Evolutionary conservation across 30 jellyfish, hydroid and myxozoan species (phyloP), one percentile per base, ranked within the genome.

Genomic region (Chrysaora quinquecirrha): DNA sequence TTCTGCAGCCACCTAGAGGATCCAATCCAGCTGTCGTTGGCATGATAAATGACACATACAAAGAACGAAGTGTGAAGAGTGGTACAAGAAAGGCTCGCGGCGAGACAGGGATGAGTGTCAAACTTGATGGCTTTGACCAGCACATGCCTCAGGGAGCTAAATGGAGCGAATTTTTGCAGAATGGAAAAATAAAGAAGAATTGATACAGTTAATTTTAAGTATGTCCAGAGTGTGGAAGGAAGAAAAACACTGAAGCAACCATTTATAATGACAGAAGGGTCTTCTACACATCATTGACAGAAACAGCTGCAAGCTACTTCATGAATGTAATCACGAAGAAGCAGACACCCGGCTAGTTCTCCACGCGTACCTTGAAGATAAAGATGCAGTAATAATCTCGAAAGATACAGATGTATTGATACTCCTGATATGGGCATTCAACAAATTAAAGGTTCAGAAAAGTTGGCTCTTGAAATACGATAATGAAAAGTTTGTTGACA

Each of bases 381-480:
- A 63, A 11, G 80, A 78, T 58, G 78, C 34, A 0, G 88, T 78
- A 29, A 48, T 78, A 9, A 71, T 78, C 48, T 58, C 89, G 20
- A 78, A 78, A 48, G 89, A 63, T 50, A 78, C 89, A 28, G 89
- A 78, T 43, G 89, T 78, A 0, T 61, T 61, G 2, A 54, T 78
- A 30, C 89, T 78, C 30, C 49, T 78, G 72, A 32, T 48, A 25
- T 65, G 75, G 83, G 74, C 76, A 43, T 63, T 34, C 48, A 32
- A 48, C n/a, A 49, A 47, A 34, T 27, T 18, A 50, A 34, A 35
- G 25, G 71, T 70, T 1, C 6, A 21, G 50, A 29, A 82, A 32
- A 82, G 52, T 23, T 82, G 93, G 93, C 69, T 35, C 34, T 18
- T 82, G 61, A 82, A 82, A 56, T 82, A 82, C 58, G 93, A 67